Evolutionary conservation across 2,888 invertebrate species (phyloP), one percentile per base, ranked within the genome.

Genomic region (Ectemnius cavifrons): DNA sequence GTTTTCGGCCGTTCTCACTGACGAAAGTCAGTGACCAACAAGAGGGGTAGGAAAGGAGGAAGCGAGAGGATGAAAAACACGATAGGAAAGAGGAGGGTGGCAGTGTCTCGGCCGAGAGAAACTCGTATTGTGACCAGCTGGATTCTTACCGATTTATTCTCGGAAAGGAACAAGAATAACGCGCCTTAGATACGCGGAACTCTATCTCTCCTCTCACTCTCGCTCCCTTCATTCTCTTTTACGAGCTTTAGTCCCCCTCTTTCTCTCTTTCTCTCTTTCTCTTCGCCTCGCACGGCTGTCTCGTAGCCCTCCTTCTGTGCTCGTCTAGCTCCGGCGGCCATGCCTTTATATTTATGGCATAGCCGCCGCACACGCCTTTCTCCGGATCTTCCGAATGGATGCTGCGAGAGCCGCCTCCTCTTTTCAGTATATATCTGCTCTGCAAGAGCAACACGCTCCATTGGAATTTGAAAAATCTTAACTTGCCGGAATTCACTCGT

Each of bases 111-210:
- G 37, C 5, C 3, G 64, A 77, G 77, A 77, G 77, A 77, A 76
- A 76, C 77, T 77, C 68, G 77, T 77, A 77, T 77, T 77, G 77
- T 77, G 67, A 71, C 67, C 75, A 69, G 67, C 72, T 77, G 82
- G 80, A 84, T 83, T 84, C 82, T 79, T 79, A 75, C 80, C 75
- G 82, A 84, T 84, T 83, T 84, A 84, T 85, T 83, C 80, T 85
- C 83, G 75, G 85, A 81, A 76, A 69, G 75, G 73, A 83, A 78
- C 79, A 76, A 84, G 84, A 83, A 84, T 83, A 80, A 77, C 77
- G 72, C 72, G 78, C 65, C 71, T 78, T 80, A 81, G 79, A 79
- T 84, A 83, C 82, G 77, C 71, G 67, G 77, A 78, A 78, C 72
- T 76, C 65, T 57, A 56, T 47, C 37, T 37, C 60, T 6, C 37